Evolutionary conservation across 2,797 vertebrate genomes (phyloP), one percentile per base, ranked within the genome.

Genomic region (Neosilurus mollespiculum): DNA sequence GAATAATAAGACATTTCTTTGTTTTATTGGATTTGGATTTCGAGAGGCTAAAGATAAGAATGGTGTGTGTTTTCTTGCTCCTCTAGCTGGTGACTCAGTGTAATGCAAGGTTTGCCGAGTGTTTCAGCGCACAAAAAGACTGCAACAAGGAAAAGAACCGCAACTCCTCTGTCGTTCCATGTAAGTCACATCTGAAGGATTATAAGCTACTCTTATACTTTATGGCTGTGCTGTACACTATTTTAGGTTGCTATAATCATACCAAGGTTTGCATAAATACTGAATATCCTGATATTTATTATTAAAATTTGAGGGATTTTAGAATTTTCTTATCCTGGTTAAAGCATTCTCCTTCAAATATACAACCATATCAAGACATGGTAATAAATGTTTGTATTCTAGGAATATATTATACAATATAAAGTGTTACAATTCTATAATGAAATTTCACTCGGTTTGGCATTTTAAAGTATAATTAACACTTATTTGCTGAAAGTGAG

Each of bases 91-190:
- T 98, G 87, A 97, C 96, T 76, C 96, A 97, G 78, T 97, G 96
- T 89, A 98, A 97, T 83, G 93, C 93, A 90, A 96, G 96, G 86
- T 96, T 96, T 0, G 93, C 94, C 83, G 97, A 99, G 81, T 98
- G 96, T 93, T 96, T 97, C 92, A 97, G 94, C 66, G 96, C 97
- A 87, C 96, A 97, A 90, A 99, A 98, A 88, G 96, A 98, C 86
- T 97, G 96, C 92, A 99, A 98, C 95, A 99, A 97, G 92, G 97
- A 98, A 88, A 98, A 98, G 91, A 98, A 98, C 91, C 95, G 96
- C 82, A 98, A 96, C 91, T 98, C 97, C 86, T 98, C 97, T 1
- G 95, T 98, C 1, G 96, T 99, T 89, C 97, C 97, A 2, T 96
- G 97, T 99, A 94, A 96, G 96, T 92, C 10, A 30, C 30, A 65